Conservation (phyloP, 2,888 invertebrate genomes). For the Syrphus vitripennis region DNA sequence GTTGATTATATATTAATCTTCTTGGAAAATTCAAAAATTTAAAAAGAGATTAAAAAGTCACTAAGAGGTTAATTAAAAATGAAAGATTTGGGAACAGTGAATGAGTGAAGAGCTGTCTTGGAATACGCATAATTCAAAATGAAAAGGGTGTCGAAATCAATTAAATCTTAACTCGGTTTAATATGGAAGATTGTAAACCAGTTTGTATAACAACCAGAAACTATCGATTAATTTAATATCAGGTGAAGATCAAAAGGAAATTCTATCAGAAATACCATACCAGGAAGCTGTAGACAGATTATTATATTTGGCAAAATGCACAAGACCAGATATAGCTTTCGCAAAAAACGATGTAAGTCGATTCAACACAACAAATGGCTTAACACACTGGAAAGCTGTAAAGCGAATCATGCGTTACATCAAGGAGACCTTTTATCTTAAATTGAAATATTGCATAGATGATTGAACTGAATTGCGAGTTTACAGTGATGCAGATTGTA, state of each 20-base stretch:
- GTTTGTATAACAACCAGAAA: slow-evolving; percentile 57
- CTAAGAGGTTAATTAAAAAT: neutral
- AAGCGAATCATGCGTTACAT: slow-evolving; percentile 56
- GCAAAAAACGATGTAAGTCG: slow-evolving; percentile 61
- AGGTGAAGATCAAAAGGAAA: slow-evolving; percentile 78
- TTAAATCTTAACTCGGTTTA: slow-evolving; percentile 59
- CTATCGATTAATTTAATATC: slow-evolving; percentile 26
- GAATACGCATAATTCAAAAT: neutral
- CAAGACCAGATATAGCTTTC: slow-evolving; percentile 60
- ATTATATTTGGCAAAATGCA: slow-evolving; percentile 57
- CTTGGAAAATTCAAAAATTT: neutral
- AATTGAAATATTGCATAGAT: slow-evolving; percentile 13
- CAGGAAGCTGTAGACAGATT: slow-evolving; percentile 59
- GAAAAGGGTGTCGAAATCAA: slow-evolving; percentile 43
- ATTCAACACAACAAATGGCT: slow-evolving; percentile 36
- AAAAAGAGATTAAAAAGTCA: neutral
- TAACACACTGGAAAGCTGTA: slow-evolving; percentile 47
- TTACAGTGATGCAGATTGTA: slow-evolving; percentile 35
- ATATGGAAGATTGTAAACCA: slow-evolving; percentile 52
- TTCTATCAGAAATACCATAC: slow-evolving; percentile 50
- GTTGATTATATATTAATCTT: slow-evolving; percentile 8
- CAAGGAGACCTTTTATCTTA: neutral
- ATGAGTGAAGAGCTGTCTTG: neutral
- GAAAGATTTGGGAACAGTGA: neutral
- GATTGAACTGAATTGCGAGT: slow-evolving; percentile 10